phyloP scores from a whole-genome alignment of 2,797 vertebrate genomes.

The Poecilia wingei region DNA sequence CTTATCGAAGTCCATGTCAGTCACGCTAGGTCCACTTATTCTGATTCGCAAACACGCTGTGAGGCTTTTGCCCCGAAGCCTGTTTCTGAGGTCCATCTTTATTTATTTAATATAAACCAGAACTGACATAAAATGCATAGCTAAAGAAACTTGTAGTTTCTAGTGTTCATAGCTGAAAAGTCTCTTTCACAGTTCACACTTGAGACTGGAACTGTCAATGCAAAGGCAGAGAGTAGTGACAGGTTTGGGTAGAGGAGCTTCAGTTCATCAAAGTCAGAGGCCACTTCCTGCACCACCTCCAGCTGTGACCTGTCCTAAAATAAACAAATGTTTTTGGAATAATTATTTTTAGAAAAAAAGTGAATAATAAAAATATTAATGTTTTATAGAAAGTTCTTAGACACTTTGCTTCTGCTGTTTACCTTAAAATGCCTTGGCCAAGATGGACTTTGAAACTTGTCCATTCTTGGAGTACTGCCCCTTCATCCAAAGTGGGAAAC shows the following conservation, averaged over 20 bases:
- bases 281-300: background rate
- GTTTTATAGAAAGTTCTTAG: background rate
- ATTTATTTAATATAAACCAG: conserved; percentile 1
- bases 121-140: background rate
- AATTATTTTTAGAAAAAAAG: background rate
- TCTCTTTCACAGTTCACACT: background rate
- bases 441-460: background rate
- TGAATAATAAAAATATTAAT: background rate
- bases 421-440: background rate
- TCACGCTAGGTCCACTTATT: background rate
- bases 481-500: background rate
- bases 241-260: background rate
- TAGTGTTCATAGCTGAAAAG: background rate
- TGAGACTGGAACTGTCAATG: background rate
- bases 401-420: background rate
- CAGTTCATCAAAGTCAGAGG: background rate
- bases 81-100: background rate
- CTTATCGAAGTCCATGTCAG: background rate
- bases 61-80: background rate
- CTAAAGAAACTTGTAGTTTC: background rate
- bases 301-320: background rate
- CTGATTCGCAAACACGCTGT: background rate
- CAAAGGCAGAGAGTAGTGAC: background rate
- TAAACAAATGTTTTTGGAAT: background rate
- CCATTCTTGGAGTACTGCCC: background rate